Conservation (phyloP, 2,797 vertebrate species). For the Nasua narica region DNA sequence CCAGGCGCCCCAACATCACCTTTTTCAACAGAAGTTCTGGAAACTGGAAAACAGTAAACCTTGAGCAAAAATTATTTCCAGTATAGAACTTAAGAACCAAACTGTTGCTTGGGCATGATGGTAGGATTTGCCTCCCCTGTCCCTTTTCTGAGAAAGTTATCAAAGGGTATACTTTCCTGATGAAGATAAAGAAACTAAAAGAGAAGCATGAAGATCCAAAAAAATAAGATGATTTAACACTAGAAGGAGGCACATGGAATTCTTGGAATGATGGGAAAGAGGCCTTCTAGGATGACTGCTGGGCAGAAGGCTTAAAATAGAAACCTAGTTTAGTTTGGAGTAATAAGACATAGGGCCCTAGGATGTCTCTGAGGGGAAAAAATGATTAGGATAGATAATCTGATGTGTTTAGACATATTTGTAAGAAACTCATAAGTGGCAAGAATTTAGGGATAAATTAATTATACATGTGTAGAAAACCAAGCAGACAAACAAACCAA, state of each 20-base stretch:
- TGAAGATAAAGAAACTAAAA: background rate
- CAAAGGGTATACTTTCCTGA: background rate
- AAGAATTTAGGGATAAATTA: background rate
- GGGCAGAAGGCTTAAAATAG: background rate
- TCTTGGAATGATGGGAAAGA: background rate
- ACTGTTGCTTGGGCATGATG: background rate
- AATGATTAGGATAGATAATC: background rate
- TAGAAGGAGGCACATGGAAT: background rate
- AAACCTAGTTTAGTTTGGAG: background rate
- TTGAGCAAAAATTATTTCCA: background rate
- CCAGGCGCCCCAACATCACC: background rate
- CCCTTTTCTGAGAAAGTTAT: background rate
- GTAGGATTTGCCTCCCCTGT: background rate
- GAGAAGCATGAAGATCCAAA: background rate
- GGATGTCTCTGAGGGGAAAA: background rate
- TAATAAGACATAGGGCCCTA: background rate
- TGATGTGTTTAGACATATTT: background rate
- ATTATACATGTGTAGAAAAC: background rate
- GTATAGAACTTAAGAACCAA: background rate
- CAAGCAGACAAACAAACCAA: background rate
- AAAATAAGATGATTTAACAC: background rate
- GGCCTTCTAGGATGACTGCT: too few relatives aligned
- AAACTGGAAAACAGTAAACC: background rate
- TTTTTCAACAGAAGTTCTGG: background rate
- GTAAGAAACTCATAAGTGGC: background rate